Percentiles rank a stretch among this genome's conserved stretches.
Conservation (phyloP, 1,140 invertebrate genomes). For the Aphidius gifuensis region DNA sequence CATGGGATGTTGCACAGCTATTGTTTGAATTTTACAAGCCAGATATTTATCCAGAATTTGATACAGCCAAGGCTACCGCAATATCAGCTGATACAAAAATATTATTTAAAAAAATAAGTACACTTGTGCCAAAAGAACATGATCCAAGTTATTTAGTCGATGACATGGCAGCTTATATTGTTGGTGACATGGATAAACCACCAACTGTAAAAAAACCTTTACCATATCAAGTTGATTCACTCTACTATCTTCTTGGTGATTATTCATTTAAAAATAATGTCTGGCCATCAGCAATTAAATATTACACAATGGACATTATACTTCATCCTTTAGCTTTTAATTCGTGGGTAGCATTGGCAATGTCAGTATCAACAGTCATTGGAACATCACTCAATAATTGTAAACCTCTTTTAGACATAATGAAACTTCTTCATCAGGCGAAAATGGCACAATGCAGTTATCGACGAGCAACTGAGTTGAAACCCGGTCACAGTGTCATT, state of each 20-base stretch:
- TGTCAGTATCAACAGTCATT: conserved; percentile 75
- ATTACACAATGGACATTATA: conserved; percentile 80
- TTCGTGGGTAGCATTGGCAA: conserved; percentile 88
- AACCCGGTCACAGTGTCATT: conserved; percentile 68
- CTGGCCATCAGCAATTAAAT: conserved; percentile 71
- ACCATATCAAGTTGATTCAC: conserved; percentile 63
- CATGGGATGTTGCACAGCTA: conserved; percentile 73
- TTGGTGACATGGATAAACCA: conserved; percentile 58
- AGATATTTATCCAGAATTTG: conserved; percentile 76
- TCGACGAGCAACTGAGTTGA: conserved; percentile 69
- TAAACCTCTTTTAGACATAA: conserved; percentile 63
- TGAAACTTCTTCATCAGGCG: conserved; percentile 70
- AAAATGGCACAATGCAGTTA: conserved; percentile 74
- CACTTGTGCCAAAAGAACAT: conserved; percentile 66
- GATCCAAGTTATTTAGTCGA: conserved; percentile 61
- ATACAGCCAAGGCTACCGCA: conserved; percentile 69
- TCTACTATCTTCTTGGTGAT: conserved; percentile 88
- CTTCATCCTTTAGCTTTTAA: conserved; percentile 76
- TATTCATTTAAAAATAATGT: conserved; percentile 89
- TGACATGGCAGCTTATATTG: conserved; percentile 66
- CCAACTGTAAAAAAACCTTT: conserved; percentile 52
- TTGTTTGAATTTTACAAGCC: conserved; percentile 85
- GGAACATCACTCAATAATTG: conserved; percentile 80
- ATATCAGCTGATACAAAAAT: conserved; percentile 75
- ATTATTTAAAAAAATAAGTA: conserved; percentile 73